A percentile compares a stretch with the other conserved stretches of the same genome.
Conservation (phyloP, 2,797 vertebrate genomes). For the Yasuhikotakia modesta region DNA sequence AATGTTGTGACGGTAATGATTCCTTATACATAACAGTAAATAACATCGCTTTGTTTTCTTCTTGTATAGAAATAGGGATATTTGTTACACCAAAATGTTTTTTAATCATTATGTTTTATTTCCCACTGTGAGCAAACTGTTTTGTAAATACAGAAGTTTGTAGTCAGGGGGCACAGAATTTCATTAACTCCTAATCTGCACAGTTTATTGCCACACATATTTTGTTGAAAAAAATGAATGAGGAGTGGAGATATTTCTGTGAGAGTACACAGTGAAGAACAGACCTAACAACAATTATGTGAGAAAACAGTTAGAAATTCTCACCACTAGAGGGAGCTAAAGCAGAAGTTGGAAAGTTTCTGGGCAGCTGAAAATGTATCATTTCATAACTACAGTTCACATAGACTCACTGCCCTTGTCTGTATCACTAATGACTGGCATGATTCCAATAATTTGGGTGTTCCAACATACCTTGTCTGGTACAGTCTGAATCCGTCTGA, state of each 20-base stretch:
- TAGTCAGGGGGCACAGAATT: not conserved
- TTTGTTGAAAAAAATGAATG: slow-evolving; percentile 21
- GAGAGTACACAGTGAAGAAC: slow-evolving; percentile 13
- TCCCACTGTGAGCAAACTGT: no score
- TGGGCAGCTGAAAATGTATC: slow-evolving; percentile 1
- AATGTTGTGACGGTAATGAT: no score
- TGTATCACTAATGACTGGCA: slow-evolving; percentile 38
- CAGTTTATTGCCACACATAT: slow-evolving; percentile 1
- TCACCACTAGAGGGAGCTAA: slow-evolving; percentile 54
- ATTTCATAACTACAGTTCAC: slow-evolving; percentile 17
- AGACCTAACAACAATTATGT: not conserved
- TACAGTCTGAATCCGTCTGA: not conserved
- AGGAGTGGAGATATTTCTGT: slow-evolving; percentile 7
- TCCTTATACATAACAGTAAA: no score
- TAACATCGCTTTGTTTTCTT: no score
- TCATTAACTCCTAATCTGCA: slow-evolving; percentile 15
- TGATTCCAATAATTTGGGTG: slow-evolving; percentile 44
- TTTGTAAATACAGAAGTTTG: not conserved
- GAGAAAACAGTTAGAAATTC: not conserved
- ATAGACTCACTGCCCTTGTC: slow-evolving; percentile 12
- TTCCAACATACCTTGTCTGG: slow-evolving; percentile 6
- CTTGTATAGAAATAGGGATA: no score
- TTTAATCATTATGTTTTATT: no score
- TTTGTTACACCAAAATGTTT: no score
- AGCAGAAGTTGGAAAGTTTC: slow-evolving; percentile 2